Evolutionary conservation across 53 echinoderm and acorn worm species (phyloP).

Genomic region (Pentamera pediparva): DNA sequence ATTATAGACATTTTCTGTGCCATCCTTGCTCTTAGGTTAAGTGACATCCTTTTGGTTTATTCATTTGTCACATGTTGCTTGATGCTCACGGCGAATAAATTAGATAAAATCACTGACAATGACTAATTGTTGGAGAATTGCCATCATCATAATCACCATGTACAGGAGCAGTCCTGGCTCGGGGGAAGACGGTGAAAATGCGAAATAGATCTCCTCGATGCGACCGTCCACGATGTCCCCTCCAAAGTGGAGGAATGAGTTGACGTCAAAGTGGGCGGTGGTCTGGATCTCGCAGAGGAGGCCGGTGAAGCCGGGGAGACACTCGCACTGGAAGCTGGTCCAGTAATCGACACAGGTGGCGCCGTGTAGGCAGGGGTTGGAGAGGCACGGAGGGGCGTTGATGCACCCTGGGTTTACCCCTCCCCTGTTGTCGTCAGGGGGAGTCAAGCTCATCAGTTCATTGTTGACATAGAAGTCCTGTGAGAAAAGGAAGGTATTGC

Average conservation of each 20-base stretch:
- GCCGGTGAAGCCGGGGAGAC: constrained; percentile 68
- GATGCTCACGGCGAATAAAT: too few species aligned
- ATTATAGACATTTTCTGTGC: too few species aligned
- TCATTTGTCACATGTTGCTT: too few species aligned
- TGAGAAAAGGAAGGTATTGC: not conserved
- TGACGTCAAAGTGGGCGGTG: constrained; percentile 59
- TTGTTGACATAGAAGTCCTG: constrained; percentile 14
- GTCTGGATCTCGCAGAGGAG: constrained; percentile 74
- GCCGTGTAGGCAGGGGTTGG: constrained; percentile 66
- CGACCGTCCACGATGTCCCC: constrained; percentile 12
- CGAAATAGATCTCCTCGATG: constrained; percentile 54
- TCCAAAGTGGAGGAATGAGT: constrained; percentile 74
- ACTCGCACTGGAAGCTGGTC: constrained; percentile 71
- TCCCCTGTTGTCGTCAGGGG: not conserved
- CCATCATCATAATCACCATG: constrained; percentile 88
- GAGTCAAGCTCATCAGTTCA: constrained; percentile 18
- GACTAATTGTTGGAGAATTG: too few species aligned
- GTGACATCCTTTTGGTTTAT: too few species aligned
- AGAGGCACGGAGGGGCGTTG: constrained; percentile 52
- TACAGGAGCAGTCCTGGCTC: constrained; percentile 80
- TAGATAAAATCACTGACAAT: not conserved
- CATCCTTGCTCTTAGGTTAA: too few species aligned
- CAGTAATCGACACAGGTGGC: constrained; percentile 76
- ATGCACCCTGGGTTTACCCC: constrained; percentile 69
- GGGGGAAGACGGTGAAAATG: constrained; percentile 56